Evolutionary conservation across 37 sponge, comb jelly and placozoan species (phyloP).

Genomic region (Crambe crambe): DNA sequence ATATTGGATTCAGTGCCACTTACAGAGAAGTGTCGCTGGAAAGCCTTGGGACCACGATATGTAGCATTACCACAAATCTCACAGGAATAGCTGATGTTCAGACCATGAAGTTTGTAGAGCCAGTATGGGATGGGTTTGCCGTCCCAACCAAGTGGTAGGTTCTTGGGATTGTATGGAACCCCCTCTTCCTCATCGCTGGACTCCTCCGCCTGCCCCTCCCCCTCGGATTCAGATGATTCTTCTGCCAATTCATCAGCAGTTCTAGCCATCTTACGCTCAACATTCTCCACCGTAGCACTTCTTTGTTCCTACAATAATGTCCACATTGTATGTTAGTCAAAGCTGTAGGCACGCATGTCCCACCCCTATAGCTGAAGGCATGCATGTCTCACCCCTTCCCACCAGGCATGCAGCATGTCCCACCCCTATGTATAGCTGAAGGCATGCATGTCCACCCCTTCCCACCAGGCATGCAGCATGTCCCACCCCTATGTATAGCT

Average conservation of each 20-base stretch:
- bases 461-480: no score
- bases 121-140: constrained; percentile 99
- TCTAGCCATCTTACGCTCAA: constrained; percentile 90
- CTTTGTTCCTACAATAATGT: constrained; percentile 94
- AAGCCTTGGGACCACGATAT: constrained; percentile 96
- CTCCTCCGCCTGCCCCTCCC: constrained; percentile 53
- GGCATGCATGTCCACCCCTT: no score
- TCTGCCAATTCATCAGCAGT: constrained; percentile 96
- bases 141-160: constrained; percentile 99
- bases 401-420: no score
- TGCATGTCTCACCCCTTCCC: no score
- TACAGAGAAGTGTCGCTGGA: constrained; percentile 96
- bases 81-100: constrained; percentile 95
- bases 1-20: no score
- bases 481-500: no score
- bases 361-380: no score
- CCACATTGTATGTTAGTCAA: no score
- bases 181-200: constrained; percentile 81
- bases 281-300: constrained; percentile 90
- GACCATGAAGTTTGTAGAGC: constrained; percentile 99
- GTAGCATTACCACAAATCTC: constrained; percentile 96
- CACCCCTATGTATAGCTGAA: no score
- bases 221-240: constrained; percentile 66
- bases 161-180: constrained; percentile 97
- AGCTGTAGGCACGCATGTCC: no score